A percentile compares a stretch with the other conserved stretches of the same genome.
Conservation (phyloP, 2,797 vertebrate species). For the Halcyon smyrnensis region DNA sequence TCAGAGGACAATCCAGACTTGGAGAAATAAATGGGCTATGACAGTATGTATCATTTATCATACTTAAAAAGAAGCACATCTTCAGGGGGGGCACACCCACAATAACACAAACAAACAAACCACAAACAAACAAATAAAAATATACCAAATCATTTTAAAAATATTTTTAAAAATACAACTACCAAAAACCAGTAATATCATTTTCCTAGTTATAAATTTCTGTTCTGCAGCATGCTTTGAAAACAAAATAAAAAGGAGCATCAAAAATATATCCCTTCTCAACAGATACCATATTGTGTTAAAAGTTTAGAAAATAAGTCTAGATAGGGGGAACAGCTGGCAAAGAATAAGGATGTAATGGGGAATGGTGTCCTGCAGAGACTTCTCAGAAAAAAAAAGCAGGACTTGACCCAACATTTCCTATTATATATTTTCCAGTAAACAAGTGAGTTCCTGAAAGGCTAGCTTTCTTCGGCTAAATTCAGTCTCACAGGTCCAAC, state of each 20-base stretch:
- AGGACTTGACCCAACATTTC: neutral
- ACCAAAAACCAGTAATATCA: neutral
- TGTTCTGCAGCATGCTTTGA: constrained; percentile 3
- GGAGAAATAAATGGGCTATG: constrained; percentile 44
- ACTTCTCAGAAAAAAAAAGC: neutral
- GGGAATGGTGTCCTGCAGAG: neutral
- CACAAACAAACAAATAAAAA: no score
- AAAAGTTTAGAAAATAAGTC: neutral
- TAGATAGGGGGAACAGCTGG: neutral
- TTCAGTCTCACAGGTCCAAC: neutral
- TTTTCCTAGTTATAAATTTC: constrained; percentile 8
- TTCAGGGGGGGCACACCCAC: neutral
- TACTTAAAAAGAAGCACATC: constrained; percentile 23
- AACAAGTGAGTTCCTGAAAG: neutral
- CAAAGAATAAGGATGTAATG: neutral
- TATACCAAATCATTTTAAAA: no score
- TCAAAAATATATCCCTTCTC: neutral
- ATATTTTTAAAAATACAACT: neutral
- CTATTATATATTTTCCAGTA: neutral
- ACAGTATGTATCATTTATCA: neutral
- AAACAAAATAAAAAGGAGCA: neutral
- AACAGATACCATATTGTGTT: neutral
- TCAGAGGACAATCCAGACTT: neutral
- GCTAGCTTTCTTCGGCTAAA: neutral
- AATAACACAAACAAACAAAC: no score